Evolutionary conservation across 1,140 invertebrate genomes (phyloP), one percentile per base, ranked within the genome.

Genomic region (Adoxophyes honmai): DNA sequence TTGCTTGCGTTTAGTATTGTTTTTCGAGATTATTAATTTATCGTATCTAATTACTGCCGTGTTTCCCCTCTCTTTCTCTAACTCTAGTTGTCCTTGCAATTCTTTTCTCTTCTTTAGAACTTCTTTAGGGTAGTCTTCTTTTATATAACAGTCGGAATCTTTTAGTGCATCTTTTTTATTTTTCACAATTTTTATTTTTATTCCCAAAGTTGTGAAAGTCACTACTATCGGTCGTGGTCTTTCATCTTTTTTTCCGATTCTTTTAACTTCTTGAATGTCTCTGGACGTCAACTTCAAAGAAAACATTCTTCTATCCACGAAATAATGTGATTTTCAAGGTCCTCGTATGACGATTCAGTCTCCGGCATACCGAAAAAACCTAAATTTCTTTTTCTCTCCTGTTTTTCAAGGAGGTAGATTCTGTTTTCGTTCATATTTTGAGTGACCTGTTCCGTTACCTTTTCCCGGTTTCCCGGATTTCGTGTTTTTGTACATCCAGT

Each of bases 31-130:
- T n/a, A 66, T 34, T 21, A 64, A 14, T 56, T 67, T 64, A 33
- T 60, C 55, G 11, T 60, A 66, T 55, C 57, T 60, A 4, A 63
- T 63, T 33, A 11, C 16, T 9, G 36, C 57, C 3, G n/a, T n/a
- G 14, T 63, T 60, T 14, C 61, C 58, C 11, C 52, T 60, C 21
- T 67, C 58, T 51, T 18, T 60, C 53, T 67, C 58, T n/a, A 52
- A 28, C 13, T 55, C 34, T 36, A 53, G 14, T 39, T 64, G 52
- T 33, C 55, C 57, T 59, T 56, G 55, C 11, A 63, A 52, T 9
- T 55, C 54, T n/a, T 54, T 59, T 48, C 18, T 42, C 44, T 56
- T 62, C 10, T 62, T 11, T 14, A 66, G n/a, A 34, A 62, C 42
- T 7, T 64, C 10, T 18, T 58, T 9, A 35, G 64, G 64, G 21